Evolutionary conservation across 2,888 invertebrate genomes (phyloP), one percentile per base, ranked within the genome.

Genomic region (Heliconius hortense): DNA sequence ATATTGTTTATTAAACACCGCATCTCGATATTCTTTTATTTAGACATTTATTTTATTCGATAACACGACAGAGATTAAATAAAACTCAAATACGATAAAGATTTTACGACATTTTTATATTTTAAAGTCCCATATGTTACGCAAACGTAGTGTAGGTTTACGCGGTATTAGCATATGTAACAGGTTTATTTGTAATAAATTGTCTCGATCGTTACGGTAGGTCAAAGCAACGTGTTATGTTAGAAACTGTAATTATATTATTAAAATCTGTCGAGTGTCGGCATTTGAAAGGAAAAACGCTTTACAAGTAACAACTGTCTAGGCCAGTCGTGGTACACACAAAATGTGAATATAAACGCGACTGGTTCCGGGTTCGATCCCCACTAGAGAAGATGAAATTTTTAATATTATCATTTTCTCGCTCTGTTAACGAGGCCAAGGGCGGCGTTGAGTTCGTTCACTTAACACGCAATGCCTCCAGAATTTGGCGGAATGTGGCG

Each of bases 151-250:
- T 72, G 68, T 48, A 18, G 48, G 48, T 69, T 64, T 63, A 43
- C 59, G 59, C 35, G 66, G 28, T 39, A 77, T 77, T 77, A 72
- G 56, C 74, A 76, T 75, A 76, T 68, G 60, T 53, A 74, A 78
- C 78, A 64, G 75, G 75, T 78, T 75, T 77, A 56, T 73, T 66
- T 67, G 35, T 73, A 73, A 77, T 77, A 76, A 75, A 78, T 77
- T 79, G 77, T 79, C 72, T 77, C 59, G 69, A 77, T 74, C 76
- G 64, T 77, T 77, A 74, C 60, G 72, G 72, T 78, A 78, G 66
- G 69, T 76, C 76, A 76, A 72, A 71, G 62, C 28, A 48, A 31
- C 72, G 53, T 72, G 72, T 67, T 69, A 48, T n/a, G 63, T 24
- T 72, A 63, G 48, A 48, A 64, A 48, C 43, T 24, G 43, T 53